Evolutionary conservation across 2,888 invertebrate genomes (phyloP).

Genomic region (Tetragonula carbonaria): DNA sequence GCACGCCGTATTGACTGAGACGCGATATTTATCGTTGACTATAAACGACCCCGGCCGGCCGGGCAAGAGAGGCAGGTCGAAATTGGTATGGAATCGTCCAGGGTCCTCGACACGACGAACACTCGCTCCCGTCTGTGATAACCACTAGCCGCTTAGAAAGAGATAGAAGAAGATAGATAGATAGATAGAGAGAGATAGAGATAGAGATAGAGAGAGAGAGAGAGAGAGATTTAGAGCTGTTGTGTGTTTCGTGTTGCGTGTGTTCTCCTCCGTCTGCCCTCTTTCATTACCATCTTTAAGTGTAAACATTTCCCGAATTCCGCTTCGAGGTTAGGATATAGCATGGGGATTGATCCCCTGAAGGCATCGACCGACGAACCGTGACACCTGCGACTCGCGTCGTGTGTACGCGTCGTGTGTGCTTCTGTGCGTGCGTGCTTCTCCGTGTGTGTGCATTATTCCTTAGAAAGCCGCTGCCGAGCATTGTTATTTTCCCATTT

Average conservation of each 20-base stretch:
- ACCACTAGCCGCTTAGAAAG: slow-evolving; percentile 56
- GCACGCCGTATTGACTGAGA: slow-evolving; percentile 62
- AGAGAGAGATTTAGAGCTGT: slow-evolving; percentile 19
- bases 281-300: slow-evolving; percentile 32
- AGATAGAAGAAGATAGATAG: slow-evolving; percentile 36
- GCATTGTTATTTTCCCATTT: slow-evolving; percentile 44
- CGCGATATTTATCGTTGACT: slow-evolving; percentile 56
- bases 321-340: slow-evolving; percentile 67
- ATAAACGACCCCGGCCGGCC: slow-evolving; percentile 63
- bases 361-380: slow-evolving; percentile 63
- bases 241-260: slow-evolving; percentile 53
- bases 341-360: slow-evolving; percentile 67
- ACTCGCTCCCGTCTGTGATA: slow-evolving; percentile 61
- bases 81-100: slow-evolving; percentile 70
- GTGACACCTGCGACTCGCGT: slow-evolving; percentile 61
- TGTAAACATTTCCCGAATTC: slow-evolving; percentile 60
- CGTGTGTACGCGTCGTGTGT: slow-evolving; percentile 34
- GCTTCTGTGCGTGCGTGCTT: slow-evolving; percentile 15
- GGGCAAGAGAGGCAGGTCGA: slow-evolving; percentile 59
- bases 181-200: slow-evolving; percentile 12
- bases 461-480: slow-evolving; percentile 55
- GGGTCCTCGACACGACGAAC: slow-evolving; percentile 55
- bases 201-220: slow-evolving; percentile 13
- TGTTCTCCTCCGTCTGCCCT: slow-evolving; percentile 23
- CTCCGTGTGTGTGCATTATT: slow-evolving; percentile 28